Evolutionary conservation across 2,888 invertebrate genomes (phyloP).

Genomic region (Watsonalla binaria): DNA sequence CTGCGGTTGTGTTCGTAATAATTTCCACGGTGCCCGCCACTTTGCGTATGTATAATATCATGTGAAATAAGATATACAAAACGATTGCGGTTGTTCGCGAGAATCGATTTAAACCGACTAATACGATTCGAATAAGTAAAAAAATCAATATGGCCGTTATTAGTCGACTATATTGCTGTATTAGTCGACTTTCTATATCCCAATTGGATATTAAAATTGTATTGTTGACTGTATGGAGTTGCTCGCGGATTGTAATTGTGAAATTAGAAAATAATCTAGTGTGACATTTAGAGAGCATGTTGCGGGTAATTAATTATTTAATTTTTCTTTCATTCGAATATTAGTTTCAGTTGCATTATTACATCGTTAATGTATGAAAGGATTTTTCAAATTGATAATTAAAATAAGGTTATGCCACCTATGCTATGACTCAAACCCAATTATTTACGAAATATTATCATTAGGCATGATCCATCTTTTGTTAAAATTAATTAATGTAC

Average conservation of each 20-base stretch:
- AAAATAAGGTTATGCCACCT: no score
- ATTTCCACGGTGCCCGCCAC: slow-evolving; percentile 34
- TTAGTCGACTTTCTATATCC: slow-evolving; percentile 30
- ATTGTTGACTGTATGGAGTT: slow-evolving; percentile 40
- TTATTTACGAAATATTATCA: no score
- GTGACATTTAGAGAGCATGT: slow-evolving; percentile 4
- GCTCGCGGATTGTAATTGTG: slow-evolving; percentile 31
- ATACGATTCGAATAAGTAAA: slow-evolving; percentile 50
- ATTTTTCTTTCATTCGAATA: not conserved
- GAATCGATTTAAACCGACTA: slow-evolving; percentile 50
- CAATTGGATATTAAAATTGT: slow-evolving; percentile 8
- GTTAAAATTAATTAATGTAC: no score
- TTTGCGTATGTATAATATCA: slow-evolving; percentile 60
- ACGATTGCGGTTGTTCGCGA: slow-evolving; percentile 49
- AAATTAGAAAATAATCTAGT: slow-evolving; percentile 29
- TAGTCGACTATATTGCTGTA: slow-evolving; percentile 22
- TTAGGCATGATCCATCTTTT: no score
- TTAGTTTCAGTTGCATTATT: not conserved
- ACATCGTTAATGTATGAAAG: not conserved
- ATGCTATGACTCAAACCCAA: no score
- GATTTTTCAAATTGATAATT: no score
- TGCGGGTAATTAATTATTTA: not conserved
- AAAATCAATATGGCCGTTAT: slow-evolving; percentile 47
- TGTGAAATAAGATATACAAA: slow-evolving; percentile 49
- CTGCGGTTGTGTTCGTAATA: slow-evolving; percentile 28